A percentile compares a stretch with the other conserved stretches of the same genome.
Evolutionary conservation across 2,797 vertebrate species (phyloP).

Genomic region (Lagorchestes hirsutus): DNA sequence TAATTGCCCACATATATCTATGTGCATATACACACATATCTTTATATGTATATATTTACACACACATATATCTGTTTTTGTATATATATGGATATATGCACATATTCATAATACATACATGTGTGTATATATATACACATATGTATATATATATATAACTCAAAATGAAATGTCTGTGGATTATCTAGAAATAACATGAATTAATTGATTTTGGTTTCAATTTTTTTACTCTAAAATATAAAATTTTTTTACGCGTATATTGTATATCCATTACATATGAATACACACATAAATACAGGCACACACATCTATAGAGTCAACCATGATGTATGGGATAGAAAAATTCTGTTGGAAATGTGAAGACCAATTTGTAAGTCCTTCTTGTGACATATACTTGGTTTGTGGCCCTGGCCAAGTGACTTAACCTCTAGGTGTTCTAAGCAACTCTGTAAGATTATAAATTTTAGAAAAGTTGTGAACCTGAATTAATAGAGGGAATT

Average conservation of each 20-base stretch:
- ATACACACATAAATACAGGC: background rate
- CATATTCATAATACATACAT: background rate
- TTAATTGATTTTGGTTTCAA: background rate
- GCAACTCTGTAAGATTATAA: background rate
- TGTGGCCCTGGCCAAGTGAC: background rate
- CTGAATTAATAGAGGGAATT: background rate
- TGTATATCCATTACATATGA: background rate
- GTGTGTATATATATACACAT: accelerated
- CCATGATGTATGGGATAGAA: background rate
- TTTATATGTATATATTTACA: background rate
- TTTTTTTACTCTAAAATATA: background rate
- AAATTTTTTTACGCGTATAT: background rate
- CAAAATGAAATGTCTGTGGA: background rate
- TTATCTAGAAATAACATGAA: background rate
- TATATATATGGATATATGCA: background rate
- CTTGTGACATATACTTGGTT: background rate
- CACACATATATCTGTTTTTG: too few relatives aligned
- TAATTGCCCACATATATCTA: background rate
- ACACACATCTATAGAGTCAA: background rate
- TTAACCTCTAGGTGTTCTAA: background rate
- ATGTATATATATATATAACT: accelerated
- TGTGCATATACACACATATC: background rate
- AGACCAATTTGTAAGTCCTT: background rate
- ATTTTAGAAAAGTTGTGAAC: background rate
- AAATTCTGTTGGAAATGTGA: background rate